Base-by-base conservation (phyloP, 2,888 invertebrate genomes). In the Elgonia sp. region DNA sequence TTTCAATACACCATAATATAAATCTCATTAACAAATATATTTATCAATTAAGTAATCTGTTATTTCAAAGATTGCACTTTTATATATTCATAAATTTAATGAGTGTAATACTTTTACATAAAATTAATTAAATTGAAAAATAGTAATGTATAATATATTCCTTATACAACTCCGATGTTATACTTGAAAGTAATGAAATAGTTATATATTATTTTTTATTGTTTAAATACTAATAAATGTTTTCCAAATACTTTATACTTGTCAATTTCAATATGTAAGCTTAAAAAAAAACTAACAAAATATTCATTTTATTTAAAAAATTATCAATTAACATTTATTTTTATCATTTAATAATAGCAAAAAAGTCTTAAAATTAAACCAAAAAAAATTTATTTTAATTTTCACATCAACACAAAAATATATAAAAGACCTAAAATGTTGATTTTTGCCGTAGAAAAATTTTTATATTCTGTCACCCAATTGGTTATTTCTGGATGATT, bases 121-220 rank as follows among this genome's bases (percentile, higher is more conserved):
- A 21, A 42, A 79, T 21, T 39, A 57, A 57, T 53, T n/a, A 21
- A 42, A 79, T 21, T 39, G 42, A 20, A 67, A 4, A 16, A 53
- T 55, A 57, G 8, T 12, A 50, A 46, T 55, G 21, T 65, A 77
- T 42, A 80, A 50, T 69, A 80, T 69, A 80, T 69, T 69, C 57
- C 40, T 69, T 16, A 50, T 55, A 69, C 6, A 65, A 53, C 10
- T 69, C 65, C 29, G 50, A 80, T 69, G 79, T 80, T 80, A 69
- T 80, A 80, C 79, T 69, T 80, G 79, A 80, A 80, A 80, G 69
- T 80, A 80, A 60, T 69, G 18, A 75, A 80, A 80, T 80, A 69
- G 40, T 80, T 80, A 57, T 69, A 79, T 55, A 80, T 69, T 69
- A 80, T 67, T 80, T 77, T 80, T 69, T 65, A 77, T 53, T 65